phyloP scores from a whole-genome alignment of 2,113 vertebrate genomes.

The Cricetomys ansorgei region DNA sequence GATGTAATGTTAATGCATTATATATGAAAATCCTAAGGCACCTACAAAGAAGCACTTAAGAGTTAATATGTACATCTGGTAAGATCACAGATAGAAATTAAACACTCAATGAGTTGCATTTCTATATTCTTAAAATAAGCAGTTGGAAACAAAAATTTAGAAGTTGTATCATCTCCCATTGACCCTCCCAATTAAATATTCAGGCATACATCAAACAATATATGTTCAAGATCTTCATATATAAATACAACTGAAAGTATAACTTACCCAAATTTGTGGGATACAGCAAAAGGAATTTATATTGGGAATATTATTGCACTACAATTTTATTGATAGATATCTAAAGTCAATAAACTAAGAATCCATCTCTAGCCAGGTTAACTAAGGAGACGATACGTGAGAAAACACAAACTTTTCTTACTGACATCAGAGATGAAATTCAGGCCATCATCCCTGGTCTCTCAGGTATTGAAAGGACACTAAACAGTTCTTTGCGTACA shows the following conservation, averaged over 20 bases:
- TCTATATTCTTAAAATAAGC: not conserved
- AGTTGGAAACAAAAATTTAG: not conserved
- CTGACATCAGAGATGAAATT: not conserved
- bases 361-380: not conserved
- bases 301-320: not conserved
- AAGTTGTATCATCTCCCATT: not conserved
- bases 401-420: not conserved
- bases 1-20: not conserved
- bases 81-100: not conserved
- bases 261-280: not conserved
- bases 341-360: not conserved
- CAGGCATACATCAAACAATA: not conserved
- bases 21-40: not conserved
- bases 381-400: not conserved
- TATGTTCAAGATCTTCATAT: not conserved
- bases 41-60: not conserved
- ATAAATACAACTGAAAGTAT: slow-evolving; percentile 17
- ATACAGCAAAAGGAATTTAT: not conserved
- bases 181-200: not conserved
- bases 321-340: not conserved
- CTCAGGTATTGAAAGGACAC: not conserved
- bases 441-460: not conserved
- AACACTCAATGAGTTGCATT: not conserved
- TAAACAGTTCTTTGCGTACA: not conserved
- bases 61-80: not conserved